phyloP scores from a whole-genome alignment of 2,113 vertebrate genomes.

The Mus pahari region DNA sequence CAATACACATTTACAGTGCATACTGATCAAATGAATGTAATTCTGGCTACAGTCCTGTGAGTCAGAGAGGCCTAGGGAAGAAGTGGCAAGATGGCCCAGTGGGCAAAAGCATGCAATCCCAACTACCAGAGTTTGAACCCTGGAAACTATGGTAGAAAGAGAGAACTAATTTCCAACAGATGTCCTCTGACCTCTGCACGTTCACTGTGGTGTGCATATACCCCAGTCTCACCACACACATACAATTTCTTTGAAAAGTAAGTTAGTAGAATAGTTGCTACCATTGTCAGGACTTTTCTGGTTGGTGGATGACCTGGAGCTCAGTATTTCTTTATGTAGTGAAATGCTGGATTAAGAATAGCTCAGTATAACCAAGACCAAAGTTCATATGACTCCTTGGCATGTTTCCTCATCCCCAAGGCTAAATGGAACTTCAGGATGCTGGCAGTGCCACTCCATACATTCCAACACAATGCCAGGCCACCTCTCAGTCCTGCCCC shows the following conservation, averaged over 20 bases:
- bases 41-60: background rate
- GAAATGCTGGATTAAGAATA: background rate
- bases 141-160: background rate
- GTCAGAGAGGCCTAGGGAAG: background rate
- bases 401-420: background rate
- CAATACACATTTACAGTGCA: background rate
- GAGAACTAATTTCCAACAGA: background rate
- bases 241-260: background rate
- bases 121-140: background rate
- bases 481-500: background rate
- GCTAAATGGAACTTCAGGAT: background rate
- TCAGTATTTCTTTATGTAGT: background rate
- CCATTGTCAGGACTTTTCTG: background rate
- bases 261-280: background rate
- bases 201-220: too few relatives aligned
- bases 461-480: background rate
- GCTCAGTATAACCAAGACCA: background rate
- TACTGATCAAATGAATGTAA: background rate
- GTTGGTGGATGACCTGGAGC: background rate
- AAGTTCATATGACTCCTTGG: background rate
- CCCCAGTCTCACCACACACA: background rate
- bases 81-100: background rate
- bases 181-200: background rate
- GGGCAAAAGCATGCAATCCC: background rate
- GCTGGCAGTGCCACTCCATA: background rate